These are phyloP conservation scores for Ichneumon xanthorius DNA, from an alignment of 2,888 invertebrate species.

Conservation along the genomic window DNA sequence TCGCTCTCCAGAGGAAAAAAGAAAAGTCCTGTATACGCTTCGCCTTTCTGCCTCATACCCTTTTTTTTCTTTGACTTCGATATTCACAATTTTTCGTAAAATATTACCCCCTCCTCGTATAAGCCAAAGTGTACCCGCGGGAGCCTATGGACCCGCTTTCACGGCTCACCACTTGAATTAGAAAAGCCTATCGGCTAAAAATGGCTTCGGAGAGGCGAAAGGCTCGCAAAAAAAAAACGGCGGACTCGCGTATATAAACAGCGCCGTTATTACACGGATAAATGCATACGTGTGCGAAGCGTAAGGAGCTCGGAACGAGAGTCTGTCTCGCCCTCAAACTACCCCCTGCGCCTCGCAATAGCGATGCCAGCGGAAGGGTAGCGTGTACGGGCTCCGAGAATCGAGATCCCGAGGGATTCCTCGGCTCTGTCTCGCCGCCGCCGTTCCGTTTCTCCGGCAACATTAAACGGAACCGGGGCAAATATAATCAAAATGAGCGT, in stretches of 20 bases:
- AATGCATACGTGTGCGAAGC: constrained; percentile 66
- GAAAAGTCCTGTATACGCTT: not conserved
- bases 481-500: constrained; percentile 67
- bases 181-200: constrained; percentile 77
- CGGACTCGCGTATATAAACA: constrained; percentile 73
- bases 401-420: constrained; percentile 56
- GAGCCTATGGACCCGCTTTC: not conserved
- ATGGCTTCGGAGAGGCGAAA: constrained; percentile 75
- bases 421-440: constrained; percentile 32
- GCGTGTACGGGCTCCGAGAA: constrained; percentile 37
- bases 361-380: constrained; percentile 52
- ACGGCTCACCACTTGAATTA: constrained; percentile 73
- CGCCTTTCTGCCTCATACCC: not conserved
- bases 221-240: constrained; percentile 72
- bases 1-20: constrained; percentile 17
- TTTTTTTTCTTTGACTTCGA: not conserved
- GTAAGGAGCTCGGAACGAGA: not conserved
- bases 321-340: not conserved
- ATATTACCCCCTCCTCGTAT: constrained; percentile 66
- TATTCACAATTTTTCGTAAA: constrained; percentile 65
- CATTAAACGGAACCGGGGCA: constrained; percentile 61
- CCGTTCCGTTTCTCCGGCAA: constrained; percentile 54
- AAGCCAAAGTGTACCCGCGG: not conserved
- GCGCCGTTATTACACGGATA: constrained; percentile 67
- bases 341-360: constrained; percentile 68